A percentile compares a stretch with the other conserved stretches of the same genome.
Evolutionary conservation across 2,797 vertebrate genomes (phyloP).

Genomic region (Rhinella marina): DNA sequence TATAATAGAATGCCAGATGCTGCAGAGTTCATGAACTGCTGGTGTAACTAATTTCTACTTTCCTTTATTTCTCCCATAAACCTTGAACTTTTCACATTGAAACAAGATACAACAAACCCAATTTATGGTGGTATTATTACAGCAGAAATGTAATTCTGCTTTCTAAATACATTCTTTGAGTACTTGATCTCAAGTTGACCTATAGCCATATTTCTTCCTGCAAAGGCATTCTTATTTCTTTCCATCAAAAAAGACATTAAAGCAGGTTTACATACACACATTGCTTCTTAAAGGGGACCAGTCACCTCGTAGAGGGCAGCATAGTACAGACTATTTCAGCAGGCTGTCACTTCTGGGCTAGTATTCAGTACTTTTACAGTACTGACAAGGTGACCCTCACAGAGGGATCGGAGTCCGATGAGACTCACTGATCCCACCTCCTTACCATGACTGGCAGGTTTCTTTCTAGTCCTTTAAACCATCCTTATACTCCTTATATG

Average conservation of each 20-base stretch:
- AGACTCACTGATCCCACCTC: too few species aligned
- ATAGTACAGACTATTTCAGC: too few species aligned
- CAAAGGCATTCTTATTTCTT: constrained; percentile 24
- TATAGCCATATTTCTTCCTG: constrained; percentile 8
- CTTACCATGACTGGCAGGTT: too few species aligned
- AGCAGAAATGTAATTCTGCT: constrained; percentile 20
- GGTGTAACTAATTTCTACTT: constrained; percentile 11
- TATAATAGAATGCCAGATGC: background rate
- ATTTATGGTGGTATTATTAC: constrained; percentile 31
- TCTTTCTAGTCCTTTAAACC: too few species aligned
- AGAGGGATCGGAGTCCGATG: too few species aligned
- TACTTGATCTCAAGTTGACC: constrained; percentile 28
- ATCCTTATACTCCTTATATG: too few species aligned
- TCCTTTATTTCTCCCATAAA: constrained; percentile 17
- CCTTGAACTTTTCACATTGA: constrained; percentile 38
- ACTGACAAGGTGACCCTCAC: too few species aligned
- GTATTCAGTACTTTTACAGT: too few species aligned
- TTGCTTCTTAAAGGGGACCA: background rate
- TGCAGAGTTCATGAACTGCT: background rate
- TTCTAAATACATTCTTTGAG: constrained; percentile 28
- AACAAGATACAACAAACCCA: constrained; percentile 34
- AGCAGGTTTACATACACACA: background rate
- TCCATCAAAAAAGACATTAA: constrained; percentile 22
- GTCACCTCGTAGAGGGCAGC: too few species aligned
- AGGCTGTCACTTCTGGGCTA: too few species aligned